Evolutionary conservation across 1,140 invertebrate species (phyloP).

Genomic region (Meloidogyne floridensis): DNA sequence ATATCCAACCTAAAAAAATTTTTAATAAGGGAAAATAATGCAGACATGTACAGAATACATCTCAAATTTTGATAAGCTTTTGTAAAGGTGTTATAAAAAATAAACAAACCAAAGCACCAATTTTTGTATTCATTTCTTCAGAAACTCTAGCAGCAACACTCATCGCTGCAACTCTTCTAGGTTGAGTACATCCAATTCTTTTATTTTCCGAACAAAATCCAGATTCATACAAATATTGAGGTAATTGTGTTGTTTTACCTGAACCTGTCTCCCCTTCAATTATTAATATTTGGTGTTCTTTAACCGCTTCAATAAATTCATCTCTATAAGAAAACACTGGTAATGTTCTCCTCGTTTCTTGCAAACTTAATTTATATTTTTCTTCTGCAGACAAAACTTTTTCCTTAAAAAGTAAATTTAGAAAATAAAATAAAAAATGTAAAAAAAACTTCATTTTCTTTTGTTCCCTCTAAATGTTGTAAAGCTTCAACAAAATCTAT

Average conservation of each 20-base stretch:
- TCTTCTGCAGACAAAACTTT: constrained; percentile 53
- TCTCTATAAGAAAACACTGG: constrained; percentile 91
- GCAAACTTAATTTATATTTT: constrained; percentile 79
- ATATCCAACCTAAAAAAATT: constrained; percentile 73
- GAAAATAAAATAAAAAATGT: constrained; percentile 31
- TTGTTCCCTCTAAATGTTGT: constrained; percentile 79
- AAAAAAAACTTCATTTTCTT: constrained; percentile 63
- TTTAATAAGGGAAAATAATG: constrained; percentile 5
- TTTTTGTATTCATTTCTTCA: constrained; percentile 75
- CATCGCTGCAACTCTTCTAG: constrained; percentile 79
- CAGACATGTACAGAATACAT: too few species aligned
- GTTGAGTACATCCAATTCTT: constrained; percentile 79
- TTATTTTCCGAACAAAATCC: constrained; percentile 75
- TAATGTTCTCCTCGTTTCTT: constrained; percentile 87
- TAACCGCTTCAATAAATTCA: constrained; percentile 83
- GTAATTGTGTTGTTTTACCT: constrained; percentile 97
- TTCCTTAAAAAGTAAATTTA: constrained; percentile 21
- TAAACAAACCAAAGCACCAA: constrained; percentile 70
- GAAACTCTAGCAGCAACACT: constrained; percentile 77
- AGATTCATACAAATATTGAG: constrained; percentile 91
- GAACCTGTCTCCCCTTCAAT: constrained; percentile 80
- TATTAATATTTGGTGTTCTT: constrained; percentile 86
- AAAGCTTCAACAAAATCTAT: constrained; percentile 95
- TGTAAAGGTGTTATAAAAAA: background rate
- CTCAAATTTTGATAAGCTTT: too few species aligned